Percentiles rank a stretch among this genome's conserved stretches.
Evolutionary conservation across 1,140 invertebrate species (phyloP).

Genomic region (Thrips palmi): DNA sequence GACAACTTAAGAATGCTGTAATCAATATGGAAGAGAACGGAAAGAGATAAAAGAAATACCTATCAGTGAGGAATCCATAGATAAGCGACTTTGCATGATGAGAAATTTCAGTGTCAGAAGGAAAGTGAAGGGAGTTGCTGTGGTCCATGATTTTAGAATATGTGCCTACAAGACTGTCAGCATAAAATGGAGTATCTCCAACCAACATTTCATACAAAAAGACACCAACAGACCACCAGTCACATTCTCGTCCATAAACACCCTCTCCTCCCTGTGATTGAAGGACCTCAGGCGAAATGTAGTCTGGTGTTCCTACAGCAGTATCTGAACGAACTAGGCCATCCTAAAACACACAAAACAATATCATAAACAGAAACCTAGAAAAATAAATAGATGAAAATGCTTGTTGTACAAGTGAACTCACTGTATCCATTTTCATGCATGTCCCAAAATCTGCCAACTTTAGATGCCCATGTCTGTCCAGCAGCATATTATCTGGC

Average conservation of each 20-base stretch:
- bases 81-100: constrained; percentile 83
- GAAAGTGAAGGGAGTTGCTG: constrained; percentile 87
- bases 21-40: constrained; percentile 8
- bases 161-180: constrained; percentile 92
- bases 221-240: constrained; percentile 99
- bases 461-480: constrained; percentile 88
- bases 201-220: constrained; percentile 98
- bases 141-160: constrained; percentile 99
- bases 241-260: constrained; percentile 88
- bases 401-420: constrained; percentile 14
- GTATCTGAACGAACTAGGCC: constrained; percentile 90
- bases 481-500: constrained; percentile 96
- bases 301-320: constrained; percentile 97
- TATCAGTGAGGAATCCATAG: constrained; percentile 82
- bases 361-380: constrained; percentile 10
- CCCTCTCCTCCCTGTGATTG: constrained; percentile 95
- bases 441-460: constrained; percentile 98
- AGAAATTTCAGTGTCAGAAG: constrained; percentile 84
- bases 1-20: not conserved
- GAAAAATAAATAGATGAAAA: constrained; percentile 5
- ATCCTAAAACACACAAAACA: constrained; percentile 34
- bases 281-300: constrained; percentile 96
- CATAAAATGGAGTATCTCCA: constrained; percentile 98
- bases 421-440: constrained; percentile 86
- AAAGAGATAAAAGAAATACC: constrained; percentile 21